These are phyloP conservation scores for Elmis aenea DNA, from an alignment of 2,888 invertebrate genomes.

Conservation along the genomic window DNA sequence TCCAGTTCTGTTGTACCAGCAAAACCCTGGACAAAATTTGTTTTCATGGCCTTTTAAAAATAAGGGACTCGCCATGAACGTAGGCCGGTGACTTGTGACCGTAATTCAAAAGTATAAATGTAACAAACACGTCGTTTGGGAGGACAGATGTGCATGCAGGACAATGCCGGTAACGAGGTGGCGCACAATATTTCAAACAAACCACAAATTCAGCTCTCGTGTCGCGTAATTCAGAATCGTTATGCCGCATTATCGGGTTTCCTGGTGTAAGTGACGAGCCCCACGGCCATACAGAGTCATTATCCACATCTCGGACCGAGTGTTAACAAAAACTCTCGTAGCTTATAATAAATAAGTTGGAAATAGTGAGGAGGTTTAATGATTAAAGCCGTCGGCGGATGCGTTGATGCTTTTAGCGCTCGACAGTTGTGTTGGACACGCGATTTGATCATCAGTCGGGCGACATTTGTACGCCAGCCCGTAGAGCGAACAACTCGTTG, in stretches of 20 bases:
- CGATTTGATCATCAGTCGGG: constrained; percentile 33
- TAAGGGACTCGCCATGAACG: no score
- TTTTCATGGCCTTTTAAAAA: no score
- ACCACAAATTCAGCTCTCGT: constrained; percentile 13
- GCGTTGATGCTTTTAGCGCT: constrained; percentile 22
- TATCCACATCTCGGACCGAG: constrained; percentile 13
- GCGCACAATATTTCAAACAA: constrained; percentile 21
- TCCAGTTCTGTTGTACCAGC: no score
- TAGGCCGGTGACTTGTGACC: constrained; percentile 12
- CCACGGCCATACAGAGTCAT: constrained; percentile 9
- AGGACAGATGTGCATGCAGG: constrained; percentile 38
- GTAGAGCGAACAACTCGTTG: constrained; percentile 12
- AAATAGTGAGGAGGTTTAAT: constrained; percentile 24
- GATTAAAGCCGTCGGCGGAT: constrained; percentile 26
- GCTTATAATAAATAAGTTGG: constrained; percentile 18
- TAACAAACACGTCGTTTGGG: constrained; percentile 37
- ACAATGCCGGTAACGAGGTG: constrained; percentile 45
- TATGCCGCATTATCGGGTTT: constrained; percentile 14
- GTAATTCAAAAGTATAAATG: constrained; percentile 29
- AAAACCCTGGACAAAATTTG: no score
- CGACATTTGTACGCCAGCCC: constrained; percentile 20
- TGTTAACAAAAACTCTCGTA: constrained; percentile 18
- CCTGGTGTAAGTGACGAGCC: constrained; percentile 8
- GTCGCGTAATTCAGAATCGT: constrained; percentile 13
- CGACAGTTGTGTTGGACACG: constrained; percentile 29